Conservation (phyloP, 2,113 vertebrate species). For the Albula glossodonta region DNA sequence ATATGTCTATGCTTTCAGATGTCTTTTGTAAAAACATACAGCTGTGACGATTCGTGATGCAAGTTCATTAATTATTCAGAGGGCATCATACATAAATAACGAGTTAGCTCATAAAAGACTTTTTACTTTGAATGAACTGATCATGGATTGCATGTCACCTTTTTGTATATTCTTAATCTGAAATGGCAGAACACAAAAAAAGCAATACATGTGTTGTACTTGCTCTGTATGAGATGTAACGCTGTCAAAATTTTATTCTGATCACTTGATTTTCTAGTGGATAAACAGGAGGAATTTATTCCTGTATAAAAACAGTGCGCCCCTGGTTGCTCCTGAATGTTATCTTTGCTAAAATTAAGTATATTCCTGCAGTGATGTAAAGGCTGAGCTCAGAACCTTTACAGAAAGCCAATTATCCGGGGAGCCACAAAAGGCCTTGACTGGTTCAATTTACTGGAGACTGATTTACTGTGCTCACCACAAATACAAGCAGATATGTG, state of each 20-base stretch:
- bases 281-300: neutral
- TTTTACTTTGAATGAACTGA: neutral
- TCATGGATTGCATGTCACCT: constrained; percentile 19
- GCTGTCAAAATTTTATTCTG: neutral
- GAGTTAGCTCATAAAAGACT: neutral
- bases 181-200: constrained; percentile 27
- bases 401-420: neutral
- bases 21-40: neutral
- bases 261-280: neutral
- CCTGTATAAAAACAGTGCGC: too few species aligned
- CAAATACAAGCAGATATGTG: neutral
- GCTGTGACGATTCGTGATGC: neutral
- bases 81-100: neutral
- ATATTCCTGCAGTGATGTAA: neutral
- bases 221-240: neutral
- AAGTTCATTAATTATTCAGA: neutral
- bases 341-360: too few species aligned
- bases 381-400: neutral
- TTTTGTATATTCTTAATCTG: constrained; percentile 28
- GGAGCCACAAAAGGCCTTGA: neutral
- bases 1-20: neutral
- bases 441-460: neutral
- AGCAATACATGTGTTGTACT: neutral
- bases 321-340: too few species aligned
- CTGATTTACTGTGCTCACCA: neutral